Evolutionary conservation across 2,113 vertebrate genomes (phyloP).

Genomic region (Uria aalge): DNA sequence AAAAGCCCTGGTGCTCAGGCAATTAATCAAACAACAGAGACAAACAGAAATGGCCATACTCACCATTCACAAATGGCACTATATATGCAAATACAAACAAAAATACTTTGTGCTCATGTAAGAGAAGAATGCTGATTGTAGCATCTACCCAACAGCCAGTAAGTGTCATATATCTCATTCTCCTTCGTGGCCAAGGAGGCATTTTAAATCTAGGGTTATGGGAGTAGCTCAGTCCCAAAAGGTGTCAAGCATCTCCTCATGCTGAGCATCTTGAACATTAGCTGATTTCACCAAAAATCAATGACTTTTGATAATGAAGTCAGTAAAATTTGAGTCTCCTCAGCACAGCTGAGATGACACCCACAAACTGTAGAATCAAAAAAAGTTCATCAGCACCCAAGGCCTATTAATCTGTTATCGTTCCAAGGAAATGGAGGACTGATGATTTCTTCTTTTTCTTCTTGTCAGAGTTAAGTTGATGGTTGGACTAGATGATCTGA

Average conservation of each 20-base stretch:
- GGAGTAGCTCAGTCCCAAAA: neutral
- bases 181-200: neutral
- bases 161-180: fast-evolving
- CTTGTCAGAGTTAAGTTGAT: too few relatives aligned
- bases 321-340: neutral
- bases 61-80: neutral
- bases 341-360: neutral
- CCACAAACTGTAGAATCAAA: neutral
- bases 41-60: neutral
- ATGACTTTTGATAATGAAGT: neutral
- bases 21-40: neutral
- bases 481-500: too few relatives aligned
- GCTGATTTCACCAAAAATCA: neutral
- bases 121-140: neutral
- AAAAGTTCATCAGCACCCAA: neutral
- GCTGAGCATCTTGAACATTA: neutral
- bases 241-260: neutral
- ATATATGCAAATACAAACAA: neutral
- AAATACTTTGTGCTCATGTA: neutral
- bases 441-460: neutral
- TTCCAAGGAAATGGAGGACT: neutral
- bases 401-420: neutral
- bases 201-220: neutral
- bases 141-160: neutral
- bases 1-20: neutral